These are phyloP conservation scores for Tetranychus piercei DNA, from an alignment of 2,888 invertebrate species.

Conservation along the genomic window DNA sequence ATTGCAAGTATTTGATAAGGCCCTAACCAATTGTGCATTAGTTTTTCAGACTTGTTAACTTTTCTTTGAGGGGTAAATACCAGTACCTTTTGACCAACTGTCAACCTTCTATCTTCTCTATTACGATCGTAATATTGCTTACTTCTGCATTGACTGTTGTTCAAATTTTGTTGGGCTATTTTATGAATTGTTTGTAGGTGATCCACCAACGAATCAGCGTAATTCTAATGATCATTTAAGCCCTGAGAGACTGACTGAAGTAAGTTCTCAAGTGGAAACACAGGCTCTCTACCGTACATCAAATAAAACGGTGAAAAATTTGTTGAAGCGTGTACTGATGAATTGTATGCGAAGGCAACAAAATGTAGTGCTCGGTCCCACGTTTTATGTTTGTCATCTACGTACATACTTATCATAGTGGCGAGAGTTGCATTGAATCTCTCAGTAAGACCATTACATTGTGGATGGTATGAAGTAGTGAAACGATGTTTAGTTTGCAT, in stretches of 20 bases:
- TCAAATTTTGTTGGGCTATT: not conserved
- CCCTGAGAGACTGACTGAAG: not conserved
- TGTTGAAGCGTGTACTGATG: conserved; percentile 22
- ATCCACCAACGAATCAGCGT: not conserved
- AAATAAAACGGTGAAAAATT: conserved; percentile 24
- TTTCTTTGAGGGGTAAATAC: not conserved
- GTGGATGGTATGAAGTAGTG: conserved; percentile 25
- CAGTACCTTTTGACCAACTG: conserved; percentile 4
- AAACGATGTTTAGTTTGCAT: conserved; percentile 16
- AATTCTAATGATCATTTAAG: not conserved
- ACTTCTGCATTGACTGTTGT: not conserved
- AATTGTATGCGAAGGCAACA: conserved; percentile 25
- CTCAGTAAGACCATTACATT: conserved; percentile 24
- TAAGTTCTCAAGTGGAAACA: conserved; percentile 21
- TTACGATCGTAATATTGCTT: not conserved
- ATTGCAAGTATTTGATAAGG: no score
- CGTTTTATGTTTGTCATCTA: conserved; percentile 20
- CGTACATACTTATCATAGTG: conserved; percentile 23
- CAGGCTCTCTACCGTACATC: conserved; percentile 24
- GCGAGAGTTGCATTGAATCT: conserved; percentile 23
- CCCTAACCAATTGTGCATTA: not conserved
- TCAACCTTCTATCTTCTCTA: not conserved
- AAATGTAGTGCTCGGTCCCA: conserved; percentile 26
- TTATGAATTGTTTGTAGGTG: not conserved
- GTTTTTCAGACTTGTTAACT: conserved; percentile 8